These are phyloP conservation scores for Falco cherrug DNA, from an alignment of 2,797 vertebrate genomes.

Conservation along the genomic window DNA sequence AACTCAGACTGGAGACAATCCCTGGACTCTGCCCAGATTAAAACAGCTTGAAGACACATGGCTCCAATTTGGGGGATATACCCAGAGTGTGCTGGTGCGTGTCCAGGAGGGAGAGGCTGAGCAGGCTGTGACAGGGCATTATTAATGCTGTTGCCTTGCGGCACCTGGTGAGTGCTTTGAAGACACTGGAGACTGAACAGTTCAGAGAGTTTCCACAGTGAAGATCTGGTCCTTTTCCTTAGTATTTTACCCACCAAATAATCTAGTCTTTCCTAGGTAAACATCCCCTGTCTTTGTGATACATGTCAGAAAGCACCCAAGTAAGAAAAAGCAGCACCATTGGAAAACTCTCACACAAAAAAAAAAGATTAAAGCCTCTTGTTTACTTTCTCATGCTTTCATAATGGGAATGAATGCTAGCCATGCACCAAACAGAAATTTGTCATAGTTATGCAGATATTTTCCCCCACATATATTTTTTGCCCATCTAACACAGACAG, in stretches of 20 bases:
- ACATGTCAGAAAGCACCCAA: neutral
- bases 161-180: neutral
- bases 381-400: neutral
- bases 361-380: neutral
- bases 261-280: neutral
- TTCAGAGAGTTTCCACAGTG: neutral
- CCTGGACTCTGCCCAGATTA: neutral
- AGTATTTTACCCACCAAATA: neutral
- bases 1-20: neutral
- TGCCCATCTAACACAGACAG: neutral
- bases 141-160: neutral
- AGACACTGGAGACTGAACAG: neutral
- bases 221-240: neutral
- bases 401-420: neutral
- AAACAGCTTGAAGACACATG: neutral
- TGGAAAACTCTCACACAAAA: neutral
- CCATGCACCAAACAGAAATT: neutral
- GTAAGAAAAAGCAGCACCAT: neutral
- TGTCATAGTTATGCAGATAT: neutral
- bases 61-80: neutral
- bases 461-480: neutral
- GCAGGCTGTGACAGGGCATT: neutral
- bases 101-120: neutral
- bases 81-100: neutral
- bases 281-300: neutral